phyloP scores from a whole-genome alignment of 92 coral and sea anemone genomes.

The Phenganax subtilis region DNA sequence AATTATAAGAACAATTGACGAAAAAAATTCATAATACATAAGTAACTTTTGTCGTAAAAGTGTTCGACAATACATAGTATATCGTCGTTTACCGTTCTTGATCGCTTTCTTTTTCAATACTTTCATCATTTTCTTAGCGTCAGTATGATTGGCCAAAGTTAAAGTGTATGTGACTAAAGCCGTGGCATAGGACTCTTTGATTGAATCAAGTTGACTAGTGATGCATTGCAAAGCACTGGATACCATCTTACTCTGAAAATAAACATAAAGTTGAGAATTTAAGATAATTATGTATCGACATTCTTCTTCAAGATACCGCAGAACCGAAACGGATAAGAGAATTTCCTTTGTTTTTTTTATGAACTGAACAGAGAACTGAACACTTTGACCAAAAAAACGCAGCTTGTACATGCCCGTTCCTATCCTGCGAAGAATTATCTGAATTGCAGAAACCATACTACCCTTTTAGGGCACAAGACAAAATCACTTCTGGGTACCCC shows the following conservation, averaged over 20 bases:
- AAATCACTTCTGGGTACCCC: no score
- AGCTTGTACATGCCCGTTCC: no score
- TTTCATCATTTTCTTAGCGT: conserved; percentile 37
- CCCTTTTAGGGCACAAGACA: no score
- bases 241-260: conserved; percentile 51
- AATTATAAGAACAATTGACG: background rate
- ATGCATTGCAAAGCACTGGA: conserved; percentile 62
- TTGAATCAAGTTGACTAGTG: conserved; percentile 28
- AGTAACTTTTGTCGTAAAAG: background rate
- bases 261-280: no score
- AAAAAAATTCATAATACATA: background rate
- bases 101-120: conserved; percentile 63
- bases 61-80: background rate
- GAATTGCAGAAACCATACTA: background rate
- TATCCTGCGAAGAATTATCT: background rate
- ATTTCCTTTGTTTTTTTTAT: no score
- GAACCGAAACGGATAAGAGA: no score
- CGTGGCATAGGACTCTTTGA: conserved; percentile 68
- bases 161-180: conserved; percentile 72
- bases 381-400: no score
- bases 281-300: no score
- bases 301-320: no score
- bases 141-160: conserved; percentile 55
- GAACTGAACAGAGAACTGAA: no score
- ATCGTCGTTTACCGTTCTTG: conserved; percentile 53